Conservation (phyloP, 2,888 invertebrate species). For the Cheilosia scutellata region DNA sequence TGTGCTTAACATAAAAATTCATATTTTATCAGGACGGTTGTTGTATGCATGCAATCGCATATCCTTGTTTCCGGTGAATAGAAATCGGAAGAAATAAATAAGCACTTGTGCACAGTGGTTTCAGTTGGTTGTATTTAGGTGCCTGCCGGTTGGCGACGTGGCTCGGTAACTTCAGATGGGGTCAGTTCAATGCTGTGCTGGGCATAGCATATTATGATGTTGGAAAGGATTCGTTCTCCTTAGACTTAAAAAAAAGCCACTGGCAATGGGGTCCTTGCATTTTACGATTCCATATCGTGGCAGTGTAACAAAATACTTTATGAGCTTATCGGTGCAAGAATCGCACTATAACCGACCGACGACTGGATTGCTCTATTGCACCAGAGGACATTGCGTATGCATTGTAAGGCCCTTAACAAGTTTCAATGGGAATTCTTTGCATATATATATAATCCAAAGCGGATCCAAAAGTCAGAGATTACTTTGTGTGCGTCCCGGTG, state of each 20-base stretch:
- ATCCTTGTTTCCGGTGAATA: conserved; percentile 73
- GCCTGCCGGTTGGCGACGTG: not conserved
- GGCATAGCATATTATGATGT: not conserved
- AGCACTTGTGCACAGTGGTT: conserved; percentile 55
- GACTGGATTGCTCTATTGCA: conserved; percentile 20
- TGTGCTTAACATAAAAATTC: conserved; percentile 70
- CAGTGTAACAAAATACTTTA: conserved; percentile 67
- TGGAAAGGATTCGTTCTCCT: not conserved
- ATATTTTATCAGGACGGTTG: conserved; percentile 68
- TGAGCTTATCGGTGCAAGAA: conserved; percentile 56
- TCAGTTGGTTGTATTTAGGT: conserved; percentile 5
- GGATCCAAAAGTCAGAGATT: too few relatives aligned
- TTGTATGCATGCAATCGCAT: conserved; percentile 75
- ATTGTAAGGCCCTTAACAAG: not conserved
- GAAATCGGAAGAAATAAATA: conserved; percentile 75
- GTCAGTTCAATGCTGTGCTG: not conserved
- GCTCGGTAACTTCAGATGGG: not conserved
- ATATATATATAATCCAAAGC: not conserved
- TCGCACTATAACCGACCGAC: conserved; percentile 22
- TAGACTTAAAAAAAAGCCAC: not conserved
- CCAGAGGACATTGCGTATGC: not conserved
- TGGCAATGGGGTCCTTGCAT: conserved; percentile 26
- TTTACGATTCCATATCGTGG: conserved; percentile 31
- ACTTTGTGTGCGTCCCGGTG: too few relatives aligned
- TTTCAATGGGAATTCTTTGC: not conserved